Conservation (phyloP, 2,888 invertebrate species). For the Drosophila lacicola region DNA sequence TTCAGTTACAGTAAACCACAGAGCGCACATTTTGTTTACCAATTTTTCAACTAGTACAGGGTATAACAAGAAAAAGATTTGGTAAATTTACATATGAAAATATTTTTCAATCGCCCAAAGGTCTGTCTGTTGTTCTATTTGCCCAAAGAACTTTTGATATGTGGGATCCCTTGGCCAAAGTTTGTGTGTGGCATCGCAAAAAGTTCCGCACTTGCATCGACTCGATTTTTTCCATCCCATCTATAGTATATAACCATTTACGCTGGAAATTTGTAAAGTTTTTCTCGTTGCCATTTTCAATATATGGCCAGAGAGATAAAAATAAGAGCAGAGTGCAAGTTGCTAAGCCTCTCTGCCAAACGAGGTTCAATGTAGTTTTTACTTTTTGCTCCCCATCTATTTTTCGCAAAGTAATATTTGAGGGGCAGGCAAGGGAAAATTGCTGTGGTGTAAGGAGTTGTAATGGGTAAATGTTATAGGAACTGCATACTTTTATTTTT, state of each 20-base stretch:
- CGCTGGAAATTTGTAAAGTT: slow-evolving; percentile 61
- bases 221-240: background rate
- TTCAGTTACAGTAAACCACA: no score
- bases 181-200: slow-evolving; percentile 36
- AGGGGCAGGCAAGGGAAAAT: background rate
- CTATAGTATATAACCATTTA: slow-evolving; percentile 18
- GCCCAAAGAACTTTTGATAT: slow-evolving; percentile 52
- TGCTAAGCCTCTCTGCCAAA: slow-evolving; percentile 31
- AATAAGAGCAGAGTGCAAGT: slow-evolving; percentile 14
- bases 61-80: slow-evolving; percentile 30
- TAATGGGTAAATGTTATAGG: background rate
- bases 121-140: slow-evolving; percentile 48
- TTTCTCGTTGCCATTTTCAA: slow-evolving; percentile 48
- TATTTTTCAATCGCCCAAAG: slow-evolving; percentile 76
- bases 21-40: background rate
- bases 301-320: slow-evolving; percentile 30
- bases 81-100: slow-evolving; percentile 70
- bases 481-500: background rate
- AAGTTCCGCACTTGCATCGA: slow-evolving; percentile 35
- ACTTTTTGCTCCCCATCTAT: background rate
- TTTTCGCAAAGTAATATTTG: slow-evolving; percentile 11
- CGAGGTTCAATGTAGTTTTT: slow-evolving; percentile 36
- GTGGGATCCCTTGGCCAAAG: slow-evolving; percentile 36
- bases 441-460: slow-evolving; percentile 1
- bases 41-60: background rate